Base-by-base conservation (phyloP, 2,113 vertebrate species). In the Lophochroa leadbeateri region DNA sequence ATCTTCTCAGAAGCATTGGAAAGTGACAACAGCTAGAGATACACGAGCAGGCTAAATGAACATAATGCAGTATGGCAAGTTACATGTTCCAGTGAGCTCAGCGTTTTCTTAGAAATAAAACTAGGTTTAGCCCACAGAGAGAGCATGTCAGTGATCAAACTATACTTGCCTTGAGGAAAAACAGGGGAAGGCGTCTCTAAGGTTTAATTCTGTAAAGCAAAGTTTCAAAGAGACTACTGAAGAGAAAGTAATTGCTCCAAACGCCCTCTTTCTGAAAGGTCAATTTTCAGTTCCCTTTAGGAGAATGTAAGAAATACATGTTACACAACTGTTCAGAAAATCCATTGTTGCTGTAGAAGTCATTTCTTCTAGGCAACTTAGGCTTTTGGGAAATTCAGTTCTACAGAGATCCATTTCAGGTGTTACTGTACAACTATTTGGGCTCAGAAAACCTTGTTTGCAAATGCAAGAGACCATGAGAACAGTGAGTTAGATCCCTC, bases 61-160 rank as follows among this genome's bases (percentile, higher is more conserved):
- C 24, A 29, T 87, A 75, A 89, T 79, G 28, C 68, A 76, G 23
- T 50, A 79, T 60, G 89, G 94, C 96, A 96, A 78, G 89, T 87
- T 91, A 75, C 7, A 60, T 33, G 72, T 89, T 94, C 90, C 91
- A 94, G 15, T 39, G 65, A 96, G 74, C 67, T 91, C 86, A 81
- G 28, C 33, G 13, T 88, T 96, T 94, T 83, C 47, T 91, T 82
- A 75, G 74, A 82, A 86, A 92, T 88, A 89, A 91, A 96, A 87
- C 74, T 96, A 88, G 93, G 93, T 95, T 97, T 92, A 91, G 93
- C 78, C 94, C 78, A 85, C 86, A 90, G 94, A 94, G 95, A 97
- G 70, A 85, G 37, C n/a, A 85, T 53, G 84, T 82, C 93, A 95
- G 70, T 96, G 94, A 96, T 97, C 94, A 97, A 96, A 94, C 90